These are phyloP conservation scores for Semicossyphus pulcher DNA, from an alignment of 2,113 vertebrate species.

Conservation along the genomic window DNA sequence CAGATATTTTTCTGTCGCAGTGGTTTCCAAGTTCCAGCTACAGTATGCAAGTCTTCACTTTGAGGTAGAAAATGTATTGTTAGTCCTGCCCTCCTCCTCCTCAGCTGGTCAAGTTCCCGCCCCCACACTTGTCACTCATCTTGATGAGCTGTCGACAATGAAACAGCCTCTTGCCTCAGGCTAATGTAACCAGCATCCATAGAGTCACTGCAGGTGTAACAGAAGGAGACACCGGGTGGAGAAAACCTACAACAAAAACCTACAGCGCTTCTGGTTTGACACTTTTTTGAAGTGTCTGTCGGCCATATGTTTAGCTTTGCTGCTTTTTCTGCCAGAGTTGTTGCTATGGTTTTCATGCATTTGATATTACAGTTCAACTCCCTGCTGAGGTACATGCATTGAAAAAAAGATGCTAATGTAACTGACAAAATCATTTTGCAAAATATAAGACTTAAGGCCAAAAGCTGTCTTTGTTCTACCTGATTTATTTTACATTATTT, in stretches of 20 bases:
- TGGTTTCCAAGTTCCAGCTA: constrained; percentile 36
- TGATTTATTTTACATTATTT: too few relatives aligned
- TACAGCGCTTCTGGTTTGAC: neutral
- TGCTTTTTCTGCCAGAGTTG: neutral
- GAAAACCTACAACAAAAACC: constrained; percentile 11
- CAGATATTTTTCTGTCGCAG: neutral
- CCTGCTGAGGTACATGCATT: neutral
- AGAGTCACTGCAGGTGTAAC: constrained; percentile 34
- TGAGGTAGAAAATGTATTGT: constrained; percentile 63
- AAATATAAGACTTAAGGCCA: neutral
- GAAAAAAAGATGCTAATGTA: neutral
- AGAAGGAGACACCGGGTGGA: constrained; percentile 11
- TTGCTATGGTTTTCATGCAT: neutral
- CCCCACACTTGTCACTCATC: constrained; percentile 68
- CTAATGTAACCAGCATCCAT: constrained; percentile 49
- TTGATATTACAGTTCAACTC: neutral
- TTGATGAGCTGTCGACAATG: constrained; percentile 58
- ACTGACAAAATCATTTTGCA: neutral
- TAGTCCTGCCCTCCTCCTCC: constrained; percentile 57
- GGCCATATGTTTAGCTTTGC: constrained; percentile 22
- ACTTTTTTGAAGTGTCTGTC: neutral
- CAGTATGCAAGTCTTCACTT: constrained; percentile 58
- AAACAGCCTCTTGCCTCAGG: constrained; percentile 54
- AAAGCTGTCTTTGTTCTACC: too few relatives aligned
- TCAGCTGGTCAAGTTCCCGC: constrained; percentile 65